Percentiles rank a stretch among this genome's conserved stretches.
These are phyloP conservation scores for Capromys pilorides DNA, from an alignment of 2,797 vertebrate species.

Conservation along the genomic window DNA sequence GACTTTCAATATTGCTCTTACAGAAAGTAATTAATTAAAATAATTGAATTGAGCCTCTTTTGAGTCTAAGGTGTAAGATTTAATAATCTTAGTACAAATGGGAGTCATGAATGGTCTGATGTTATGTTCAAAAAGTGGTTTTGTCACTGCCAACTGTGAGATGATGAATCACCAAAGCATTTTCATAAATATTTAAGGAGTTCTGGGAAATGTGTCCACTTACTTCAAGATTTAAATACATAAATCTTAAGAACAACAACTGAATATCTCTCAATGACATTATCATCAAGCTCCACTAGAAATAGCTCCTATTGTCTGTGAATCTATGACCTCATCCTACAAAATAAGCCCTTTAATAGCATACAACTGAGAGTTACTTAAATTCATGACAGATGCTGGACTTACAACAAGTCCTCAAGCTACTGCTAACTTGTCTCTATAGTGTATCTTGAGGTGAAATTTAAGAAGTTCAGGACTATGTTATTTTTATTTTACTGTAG, in stretches of 20 bases:
- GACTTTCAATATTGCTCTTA: not conserved
- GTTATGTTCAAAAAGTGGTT: slow-evolving; percentile 7
- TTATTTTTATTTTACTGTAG: not conserved
- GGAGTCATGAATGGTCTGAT: not conserved
- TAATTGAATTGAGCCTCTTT: slow-evolving; percentile 14
- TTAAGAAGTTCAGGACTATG: not conserved
- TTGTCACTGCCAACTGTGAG: not conserved
- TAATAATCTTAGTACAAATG: slow-evolving; percentile 28
- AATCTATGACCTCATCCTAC: not conserved
- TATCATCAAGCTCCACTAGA: not conserved
- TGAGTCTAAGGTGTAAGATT: slow-evolving; percentile 29
- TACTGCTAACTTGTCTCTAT: not conserved
- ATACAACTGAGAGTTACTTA: not conserved
- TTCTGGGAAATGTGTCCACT: slow-evolving; percentile 32
- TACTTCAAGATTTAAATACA: slow-evolving; percentile 58
- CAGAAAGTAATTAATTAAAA: slow-evolving; percentile 45
- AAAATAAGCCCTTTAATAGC: not conserved
- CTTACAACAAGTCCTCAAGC: not conserved
- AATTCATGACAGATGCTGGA: not conserved
- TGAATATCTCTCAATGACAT: not conserved
- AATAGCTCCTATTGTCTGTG: not conserved
- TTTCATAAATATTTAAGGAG: slow-evolving; percentile 42
- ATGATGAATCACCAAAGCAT: slow-evolving; percentile 23
- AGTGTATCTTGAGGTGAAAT: not conserved
- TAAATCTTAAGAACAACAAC: not conserved